Base-by-base conservation (phyloP, 2,113 vertebrate species). In the Trogon melanurus region DNA sequence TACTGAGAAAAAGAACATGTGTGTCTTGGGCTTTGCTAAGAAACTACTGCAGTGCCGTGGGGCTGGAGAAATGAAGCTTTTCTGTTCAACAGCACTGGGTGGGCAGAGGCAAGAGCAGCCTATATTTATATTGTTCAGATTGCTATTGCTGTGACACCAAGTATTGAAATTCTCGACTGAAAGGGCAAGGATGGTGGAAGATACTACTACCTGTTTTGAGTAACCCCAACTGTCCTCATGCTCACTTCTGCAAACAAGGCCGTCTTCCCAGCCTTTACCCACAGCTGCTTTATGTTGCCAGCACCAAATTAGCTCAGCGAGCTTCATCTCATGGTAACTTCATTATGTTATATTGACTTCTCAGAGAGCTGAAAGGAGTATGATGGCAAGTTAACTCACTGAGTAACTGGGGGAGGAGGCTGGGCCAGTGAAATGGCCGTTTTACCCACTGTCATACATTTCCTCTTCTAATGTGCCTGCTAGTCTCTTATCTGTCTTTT, bases 281-380 rank as follows among this genome's bases (percentile, higher is more conserved):
- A 45, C 66, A 74, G 23, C 79, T 75, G 48, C 36, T 88, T 79
- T 57, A 11, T 47, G 17, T 72, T 89, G 11, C 54, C 61, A 30
- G 80, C 76, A 62, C 61, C 92, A 93, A 95, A 88, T 92, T 66
- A 91, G 91, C 92, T 88, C 83, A 65, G 92, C 60, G 64, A 90
- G 88, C 92, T 91, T 80, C 90, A 86, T 88, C 88, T 80, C 73
- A 57, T 89, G 95, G 78, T 91, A 78, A 84, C 80, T 97, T 93
- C 85, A 92, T 94, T 91, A 86, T 45, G 72, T 74, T 71, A 47
- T 84, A 84, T 79, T 94, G 93, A 88, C 88, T 94, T 92, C 91
- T 69, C 2, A 1, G 72, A 90, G 78, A 93, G 85, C 85, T 85
- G 92, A 90, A 89, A 93, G 86, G 89, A 78, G 74, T 93, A 30